Base-by-base conservation (phyloP, 2,888 invertebrate species). In the Acleris emargana region DNA sequence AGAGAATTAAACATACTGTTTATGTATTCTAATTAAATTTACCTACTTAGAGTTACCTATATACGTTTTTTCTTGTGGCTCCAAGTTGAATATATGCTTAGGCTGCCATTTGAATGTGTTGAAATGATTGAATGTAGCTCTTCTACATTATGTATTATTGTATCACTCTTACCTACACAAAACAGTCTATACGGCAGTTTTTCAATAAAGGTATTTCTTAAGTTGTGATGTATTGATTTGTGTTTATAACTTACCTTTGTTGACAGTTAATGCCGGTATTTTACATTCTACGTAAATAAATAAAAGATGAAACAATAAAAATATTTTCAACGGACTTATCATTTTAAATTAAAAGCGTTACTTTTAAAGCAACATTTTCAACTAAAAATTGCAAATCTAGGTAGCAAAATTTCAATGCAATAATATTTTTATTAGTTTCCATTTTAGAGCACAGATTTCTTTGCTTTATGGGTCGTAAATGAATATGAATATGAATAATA, bases 251-350 rank as follows among this genome's bases (percentile, higher is more conserved):
- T 83, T 81, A 88, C 89, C 28, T 75, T 72, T 82, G 43, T 74
- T 80, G 2, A 91, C 89, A 64, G 69, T 81, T 49, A 91, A 76
- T 45, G 68, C 71, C n/a, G 84, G 80, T 68, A 87, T 78, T 6
- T 75, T 20, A 73, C 87, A 82, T 77, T 80, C 67, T 52, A 79
- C 73, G 25, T 81, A 62, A 62, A 78, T 71, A 71, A 71, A 74
- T 55, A 43, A 68, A 13, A 76, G 49, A 72, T 72, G 67, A 43
- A 82, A 18, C 50, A 77, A 71, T 67, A 80, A 32, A 58, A 73
- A 70, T 66, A 74, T 59, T 60, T 68, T 69, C 20, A 69, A 67
- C 64, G 75, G 50, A 20, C 38, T 54, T 68, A 73, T 75, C 78
- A 78, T 80, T 68, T 51, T 73, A 47, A 57, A 60, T n/a, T 51